A percentile compares a stretch with the other conserved stretches of the same genome.
Conservation (phyloP, 2,113 vertebrate species). For the Xenotilapia flavipinnis region DNA sequence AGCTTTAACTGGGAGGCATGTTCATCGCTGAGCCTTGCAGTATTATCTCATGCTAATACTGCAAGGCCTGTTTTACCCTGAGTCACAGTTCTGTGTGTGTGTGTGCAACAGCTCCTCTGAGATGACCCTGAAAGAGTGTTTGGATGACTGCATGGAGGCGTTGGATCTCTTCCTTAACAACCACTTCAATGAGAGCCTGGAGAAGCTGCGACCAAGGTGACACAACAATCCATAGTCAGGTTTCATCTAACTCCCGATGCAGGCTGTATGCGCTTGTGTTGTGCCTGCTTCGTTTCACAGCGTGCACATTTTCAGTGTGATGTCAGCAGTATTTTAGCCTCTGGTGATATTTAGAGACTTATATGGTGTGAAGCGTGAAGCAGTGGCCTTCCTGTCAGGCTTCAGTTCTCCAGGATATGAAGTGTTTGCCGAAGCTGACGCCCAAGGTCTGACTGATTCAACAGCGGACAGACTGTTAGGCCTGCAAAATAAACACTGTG, state of each 20-base stretch:
- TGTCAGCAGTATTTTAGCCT: background rate
- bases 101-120: constrained; percentile 36
- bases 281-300: background rate
- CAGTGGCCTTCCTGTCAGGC: background rate
- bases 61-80: background rate
- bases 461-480: constrained; percentile 9
- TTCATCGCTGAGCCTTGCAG: background rate
- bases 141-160: constrained; percentile 77
- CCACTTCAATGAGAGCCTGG: constrained; percentile 76
- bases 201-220: constrained; percentile 73
- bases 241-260: background rate
- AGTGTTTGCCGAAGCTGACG: constrained; percentile 75
- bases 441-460: constrained; percentile 50
- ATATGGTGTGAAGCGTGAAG: background rate
- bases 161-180: constrained; percentile 79
- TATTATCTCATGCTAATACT: background rate
- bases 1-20: background rate
- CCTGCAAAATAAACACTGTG: constrained; percentile 58
- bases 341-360: background rate
- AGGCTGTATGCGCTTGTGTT: background rate
- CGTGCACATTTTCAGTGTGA: background rate
- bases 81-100: background rate
- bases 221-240: background rate
- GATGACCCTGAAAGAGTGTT: constrained; percentile 58
- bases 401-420: constrained; percentile 70